Percentiles rank a stretch among this genome's conserved stretches.
Evolutionary conservation across 2,113 vertebrate genomes (phyloP).

Genomic region (Apteryx owenii): DNA sequence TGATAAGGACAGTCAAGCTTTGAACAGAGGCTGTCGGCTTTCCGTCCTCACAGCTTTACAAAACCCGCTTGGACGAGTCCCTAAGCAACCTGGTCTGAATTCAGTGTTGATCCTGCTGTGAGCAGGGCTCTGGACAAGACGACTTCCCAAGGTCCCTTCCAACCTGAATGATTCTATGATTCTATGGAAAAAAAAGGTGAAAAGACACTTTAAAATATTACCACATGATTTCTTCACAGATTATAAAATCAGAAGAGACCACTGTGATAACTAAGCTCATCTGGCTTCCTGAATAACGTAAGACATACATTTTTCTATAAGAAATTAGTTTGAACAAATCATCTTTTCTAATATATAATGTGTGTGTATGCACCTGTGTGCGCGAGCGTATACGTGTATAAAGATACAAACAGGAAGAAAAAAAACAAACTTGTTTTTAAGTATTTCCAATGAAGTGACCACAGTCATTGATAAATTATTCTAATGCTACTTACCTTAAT

Average conservation of each 20-base stretch:
- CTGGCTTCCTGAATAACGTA: neutral
- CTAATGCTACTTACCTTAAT: neutral
- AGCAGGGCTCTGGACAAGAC: neutral
- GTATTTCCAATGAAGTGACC: neutral
- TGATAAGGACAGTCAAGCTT: neutral
- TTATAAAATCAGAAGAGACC: neutral
- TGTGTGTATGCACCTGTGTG: too few species aligned
- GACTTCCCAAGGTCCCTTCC: neutral
- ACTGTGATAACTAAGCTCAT: neutral
- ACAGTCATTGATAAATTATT: neutral
- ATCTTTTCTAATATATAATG: too few species aligned
- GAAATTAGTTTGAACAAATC: neutral
- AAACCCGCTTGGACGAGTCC: neutral
- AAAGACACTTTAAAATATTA: neutral
- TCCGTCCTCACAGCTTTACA: neutral
- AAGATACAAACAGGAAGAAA: neutral
- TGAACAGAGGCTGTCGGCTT: accelerated
- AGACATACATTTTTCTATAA: neutral
- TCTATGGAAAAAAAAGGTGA: neutral
- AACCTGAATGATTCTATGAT: neutral
- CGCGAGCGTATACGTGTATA: neutral
- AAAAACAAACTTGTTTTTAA: neutral
- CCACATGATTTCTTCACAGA: neutral
- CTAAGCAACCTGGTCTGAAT: neutral
- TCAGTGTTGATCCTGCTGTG: neutral